These are phyloP conservation scores for Anthopleura xanthogrammica DNA, from an alignment of 92 coral and sea anemone species.

Conservation along the genomic window DNA sequence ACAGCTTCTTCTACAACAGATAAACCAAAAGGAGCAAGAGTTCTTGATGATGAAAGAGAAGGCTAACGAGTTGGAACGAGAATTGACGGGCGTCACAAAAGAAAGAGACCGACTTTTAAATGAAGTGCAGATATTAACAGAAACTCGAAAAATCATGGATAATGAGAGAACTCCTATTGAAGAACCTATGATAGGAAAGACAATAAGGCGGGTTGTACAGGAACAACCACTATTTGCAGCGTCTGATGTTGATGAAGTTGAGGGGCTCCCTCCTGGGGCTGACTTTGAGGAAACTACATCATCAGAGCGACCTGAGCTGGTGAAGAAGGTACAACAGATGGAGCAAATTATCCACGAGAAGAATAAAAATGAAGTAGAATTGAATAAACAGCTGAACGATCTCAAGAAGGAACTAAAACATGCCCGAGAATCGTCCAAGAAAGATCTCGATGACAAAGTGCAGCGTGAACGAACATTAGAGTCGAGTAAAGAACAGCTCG, in stretches of 20 bases:
- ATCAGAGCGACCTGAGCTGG: slow-evolving; percentile 44
- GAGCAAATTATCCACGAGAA: slow-evolving; percentile 72
- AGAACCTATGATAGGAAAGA: slow-evolving; percentile 55
- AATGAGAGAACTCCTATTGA: slow-evolving; percentile 32
- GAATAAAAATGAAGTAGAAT: slow-evolving; percentile 54
- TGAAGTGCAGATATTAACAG: slow-evolving; percentile 57
- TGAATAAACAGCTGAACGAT: slow-evolving; percentile 65
- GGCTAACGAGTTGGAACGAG: slow-evolving; percentile 46
- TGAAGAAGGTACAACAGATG: slow-evolving; percentile 67
- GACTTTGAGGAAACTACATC: slow-evolving; percentile 43
- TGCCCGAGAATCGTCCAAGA: slow-evolving; percentile 56
- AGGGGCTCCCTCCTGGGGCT: slow-evolving; percentile 62
- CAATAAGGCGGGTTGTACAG: slow-evolving; percentile 60
- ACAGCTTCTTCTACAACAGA: slow-evolving; percentile 58
- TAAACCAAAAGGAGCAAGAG: slow-evolving; percentile 71
- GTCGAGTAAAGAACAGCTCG: slow-evolving; percentile 71
- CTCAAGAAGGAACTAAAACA: slow-evolving; percentile 63
- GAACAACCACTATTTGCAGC: slow-evolving; percentile 70
- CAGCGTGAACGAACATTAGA: slow-evolving; percentile 66
- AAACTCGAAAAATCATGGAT: slow-evolving; percentile 47
- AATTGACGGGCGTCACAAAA: slow-evolving; percentile 49
- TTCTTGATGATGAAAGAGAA: slow-evolving; percentile 57
- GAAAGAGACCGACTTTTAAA: slow-evolving; percentile 73
- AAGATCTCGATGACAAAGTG: slow-evolving; percentile 59
- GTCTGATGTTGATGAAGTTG: slow-evolving; percentile 59